Conservation (phyloP, 2,888 invertebrate genomes). For the Corythucha ciliata region DNA sequence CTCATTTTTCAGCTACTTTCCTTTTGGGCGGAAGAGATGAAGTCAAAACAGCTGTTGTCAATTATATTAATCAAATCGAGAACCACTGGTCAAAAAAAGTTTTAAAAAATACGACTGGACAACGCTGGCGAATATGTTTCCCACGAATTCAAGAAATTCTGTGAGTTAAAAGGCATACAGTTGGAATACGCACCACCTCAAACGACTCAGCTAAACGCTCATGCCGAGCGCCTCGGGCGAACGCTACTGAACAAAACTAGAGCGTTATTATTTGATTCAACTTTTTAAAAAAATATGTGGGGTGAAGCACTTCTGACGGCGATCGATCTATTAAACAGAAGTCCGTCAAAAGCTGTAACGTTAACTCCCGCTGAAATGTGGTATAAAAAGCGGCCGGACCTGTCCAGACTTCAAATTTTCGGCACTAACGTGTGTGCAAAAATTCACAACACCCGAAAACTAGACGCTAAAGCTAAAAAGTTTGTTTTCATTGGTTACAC, state of each 20-base stretch:
- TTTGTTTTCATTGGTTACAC: constrained; percentile 16
- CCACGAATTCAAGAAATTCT: constrained; percentile 10
- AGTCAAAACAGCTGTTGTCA: neutral
- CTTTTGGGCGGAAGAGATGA: constrained; percentile 6
- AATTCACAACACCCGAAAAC: constrained; percentile 11
- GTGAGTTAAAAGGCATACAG: constrained; percentile 10
- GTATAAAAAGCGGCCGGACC: constrained; percentile 9
- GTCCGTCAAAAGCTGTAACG: constrained; percentile 7
- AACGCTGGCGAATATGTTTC: constrained; percentile 4
- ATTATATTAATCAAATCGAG: constrained; percentile 12
- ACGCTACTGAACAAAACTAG: constrained; percentile 9
- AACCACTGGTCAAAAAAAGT: constrained; percentile 12
- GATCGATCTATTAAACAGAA: constrained; percentile 31
- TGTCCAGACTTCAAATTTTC: constrained; percentile 6
- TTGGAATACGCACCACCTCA: constrained; percentile 14
- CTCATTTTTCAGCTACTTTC: constrained; percentile 1
- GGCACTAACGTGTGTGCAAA: constrained; percentile 6
- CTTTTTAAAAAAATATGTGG: neutral
- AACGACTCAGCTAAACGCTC: constrained; percentile 13
- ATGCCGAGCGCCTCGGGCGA: constrained; percentile 13
- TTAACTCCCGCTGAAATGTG: constrained; percentile 14
- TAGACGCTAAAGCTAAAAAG: constrained; percentile 8
- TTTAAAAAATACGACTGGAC: constrained; percentile 8
- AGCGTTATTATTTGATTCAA: neutral
- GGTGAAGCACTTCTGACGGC: neutral